phyloP scores from a whole-genome alignment of 2,797 vertebrate genomes.

The Eulemur rubriventer region DNA sequence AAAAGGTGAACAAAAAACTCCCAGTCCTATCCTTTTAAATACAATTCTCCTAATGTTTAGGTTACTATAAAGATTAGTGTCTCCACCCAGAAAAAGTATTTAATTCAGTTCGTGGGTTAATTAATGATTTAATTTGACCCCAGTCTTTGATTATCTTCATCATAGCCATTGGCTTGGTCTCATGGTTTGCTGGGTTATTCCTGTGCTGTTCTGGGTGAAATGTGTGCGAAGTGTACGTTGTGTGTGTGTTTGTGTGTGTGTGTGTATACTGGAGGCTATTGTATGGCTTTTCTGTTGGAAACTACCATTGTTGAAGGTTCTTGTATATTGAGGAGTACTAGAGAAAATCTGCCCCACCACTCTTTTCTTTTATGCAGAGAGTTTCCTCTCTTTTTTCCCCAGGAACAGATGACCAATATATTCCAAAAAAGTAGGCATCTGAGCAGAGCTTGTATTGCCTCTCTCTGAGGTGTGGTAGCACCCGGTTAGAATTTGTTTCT shows the following conservation, averaged over 20 bases:
- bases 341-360: not conserved
- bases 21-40: not conserved
- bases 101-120: not conserved
- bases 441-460: not conserved
- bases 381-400: not conserved
- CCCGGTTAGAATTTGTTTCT: not conserved
- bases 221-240: not conserved
- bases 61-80: not conserved
- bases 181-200: not conserved
- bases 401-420: not conserved
- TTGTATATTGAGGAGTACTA: not conserved
- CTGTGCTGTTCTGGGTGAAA: not conserved
- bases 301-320: not conserved
- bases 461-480: not conserved
- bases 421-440: not conserved
- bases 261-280: not conserved
- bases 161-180: not conserved
- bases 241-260: not conserved
- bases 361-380: not conserved
- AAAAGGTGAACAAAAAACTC: not conserved
- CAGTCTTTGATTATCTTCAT: not conserved
- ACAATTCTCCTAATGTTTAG: not conserved
- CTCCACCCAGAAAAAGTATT: not conserved
- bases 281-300: not conserved
- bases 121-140: not conserved